Percentiles rank a stretch among this genome's conserved stretches.
Conservation (phyloP, 1,140 invertebrate species). For the Nasonia vitripennis region DNA sequence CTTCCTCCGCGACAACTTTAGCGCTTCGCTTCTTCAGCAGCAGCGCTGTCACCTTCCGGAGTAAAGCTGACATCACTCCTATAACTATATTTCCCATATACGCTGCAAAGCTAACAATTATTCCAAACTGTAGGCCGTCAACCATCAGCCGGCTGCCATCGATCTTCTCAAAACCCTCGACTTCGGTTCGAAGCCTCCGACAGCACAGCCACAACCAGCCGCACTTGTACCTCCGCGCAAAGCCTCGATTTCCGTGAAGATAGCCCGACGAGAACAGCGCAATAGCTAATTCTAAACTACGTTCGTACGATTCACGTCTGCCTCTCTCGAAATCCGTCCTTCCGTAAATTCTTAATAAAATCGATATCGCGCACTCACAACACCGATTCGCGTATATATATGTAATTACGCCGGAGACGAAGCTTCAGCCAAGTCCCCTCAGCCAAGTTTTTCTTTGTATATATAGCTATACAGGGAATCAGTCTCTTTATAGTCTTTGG, state of each 20-base stretch:
- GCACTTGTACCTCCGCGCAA: background rate
- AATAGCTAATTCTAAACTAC: background rate
- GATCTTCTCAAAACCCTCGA: background rate
- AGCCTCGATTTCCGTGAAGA: background rate
- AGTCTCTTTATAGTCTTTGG: background rate
- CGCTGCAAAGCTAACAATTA: no score
- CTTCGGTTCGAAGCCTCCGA: background rate
- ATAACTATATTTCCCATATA: no score
- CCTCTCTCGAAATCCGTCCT: background rate
- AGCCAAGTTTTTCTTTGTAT: background rate
- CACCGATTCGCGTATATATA: background rate
- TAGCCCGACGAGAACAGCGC: background rate
- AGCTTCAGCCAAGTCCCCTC: no score
- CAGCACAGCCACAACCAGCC: background rate
- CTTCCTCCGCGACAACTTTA: background rate
- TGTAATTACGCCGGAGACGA: no score
- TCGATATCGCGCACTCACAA: background rate
- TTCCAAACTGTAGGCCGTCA: background rate
- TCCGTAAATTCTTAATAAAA: conserved; percentile 5
- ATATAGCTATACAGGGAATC: background rate
- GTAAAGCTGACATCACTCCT: background rate
- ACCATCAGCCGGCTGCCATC: background rate
- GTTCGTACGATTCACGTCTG: background rate
- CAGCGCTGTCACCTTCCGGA: background rate
- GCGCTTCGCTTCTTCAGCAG: background rate